Evolutionary conservation across 2,888 invertebrate genomes (phyloP).

Genomic region (Rhingia rostrata): DNA sequence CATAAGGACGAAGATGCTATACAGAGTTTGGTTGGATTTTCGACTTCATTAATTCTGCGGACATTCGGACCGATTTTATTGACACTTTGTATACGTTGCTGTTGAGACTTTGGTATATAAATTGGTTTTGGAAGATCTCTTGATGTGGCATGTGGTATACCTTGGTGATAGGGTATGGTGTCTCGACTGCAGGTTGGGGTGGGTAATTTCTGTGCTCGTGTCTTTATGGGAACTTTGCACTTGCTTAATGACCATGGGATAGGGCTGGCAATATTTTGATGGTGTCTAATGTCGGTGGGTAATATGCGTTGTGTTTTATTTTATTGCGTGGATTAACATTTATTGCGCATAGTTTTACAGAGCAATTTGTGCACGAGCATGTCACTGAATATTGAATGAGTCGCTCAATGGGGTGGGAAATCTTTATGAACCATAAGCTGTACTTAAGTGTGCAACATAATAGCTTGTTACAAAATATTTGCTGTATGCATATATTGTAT

Average conservation of each 20-base stretch:
- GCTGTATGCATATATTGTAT: too few species aligned
- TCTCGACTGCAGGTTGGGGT: slow-evolving; percentile 1
- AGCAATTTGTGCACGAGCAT: slow-evolving; percentile 65
- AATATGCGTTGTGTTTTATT: slow-evolving; percentile 50
- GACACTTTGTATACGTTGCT: slow-evolving; percentile 61
- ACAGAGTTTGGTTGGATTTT: slow-evolving; percentile 53
- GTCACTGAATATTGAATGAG: slow-evolving; percentile 63
- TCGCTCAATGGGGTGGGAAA: slow-evolving; percentile 14
- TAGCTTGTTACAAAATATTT: not conserved
- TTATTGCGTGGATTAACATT: slow-evolving; percentile 67
- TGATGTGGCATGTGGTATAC: slow-evolving; percentile 5
- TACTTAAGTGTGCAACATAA: not conserved
- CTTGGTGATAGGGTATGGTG: slow-evolving; percentile 25
- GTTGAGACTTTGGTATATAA: slow-evolving; percentile 62
- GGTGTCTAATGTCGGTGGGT: slow-evolving; percentile 39
- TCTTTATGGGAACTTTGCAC: slow-evolving; percentile 51
- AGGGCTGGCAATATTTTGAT: slow-evolving; percentile 27
- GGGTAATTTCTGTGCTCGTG: slow-evolving; percentile 53
- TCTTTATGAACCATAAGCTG: slow-evolving; percentile 20
- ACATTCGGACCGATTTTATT: slow-evolving; percentile 65
- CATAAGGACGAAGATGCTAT: slow-evolving; percentile 10
- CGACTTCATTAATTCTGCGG: slow-evolving; percentile 70
- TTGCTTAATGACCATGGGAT: slow-evolving; percentile 45
- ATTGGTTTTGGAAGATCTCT: slow-evolving; percentile 48
- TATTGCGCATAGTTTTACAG: slow-evolving; percentile 66